Evolutionary conservation across 2,888 invertebrate species (phyloP), one percentile per base, ranked within the genome.

Genomic region (Globia sparganii): DNA sequence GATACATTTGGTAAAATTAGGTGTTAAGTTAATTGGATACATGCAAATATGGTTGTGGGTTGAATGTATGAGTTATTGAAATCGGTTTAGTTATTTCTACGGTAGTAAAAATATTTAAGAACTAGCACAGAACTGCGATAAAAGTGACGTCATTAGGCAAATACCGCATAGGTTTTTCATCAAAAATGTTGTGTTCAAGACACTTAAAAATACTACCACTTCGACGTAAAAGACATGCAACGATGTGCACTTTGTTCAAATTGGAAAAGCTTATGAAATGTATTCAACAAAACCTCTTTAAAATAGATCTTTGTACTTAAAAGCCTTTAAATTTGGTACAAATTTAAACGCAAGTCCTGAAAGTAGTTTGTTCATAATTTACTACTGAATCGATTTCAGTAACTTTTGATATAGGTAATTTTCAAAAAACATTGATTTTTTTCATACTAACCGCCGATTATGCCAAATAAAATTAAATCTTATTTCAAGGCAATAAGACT

Each of bases 11-110:
- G 13, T 66, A 46, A 69, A 59, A 75, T 75, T 81, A 75, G n/a
- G 65, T 80, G 73, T 68, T 74, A 49, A 58, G 53, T 67, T 59
- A n/a, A 49, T 18, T 72, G 11, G 31, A 18, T 70, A 69, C 15
- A 40, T 28, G 31, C 53, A 25, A 34, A 43, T 18, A 53, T 21
- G 6, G n/a, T 11, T 18, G 34, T 77, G 61, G 43, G 67, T 53
- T 74, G 11, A 31, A 43, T 28, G 18, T 53, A 28, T 37, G 18
- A 43, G n/a, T 40, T 31, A 13, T 21, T 6, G 2, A 21, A 49
- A 59, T 37, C 25, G 4, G 25, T 46, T 34, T 40, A 53, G 53
- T 37, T 37, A 28, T 28, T 58, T 70, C 6, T n/a, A 31, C 6
- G 2, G 2, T 18, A n/a, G 2, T 31, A 13, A 43, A 31, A 25